Conservation (phyloP, 2,888 invertebrate genomes). For the Nephrotoma flavescens region DNA sequence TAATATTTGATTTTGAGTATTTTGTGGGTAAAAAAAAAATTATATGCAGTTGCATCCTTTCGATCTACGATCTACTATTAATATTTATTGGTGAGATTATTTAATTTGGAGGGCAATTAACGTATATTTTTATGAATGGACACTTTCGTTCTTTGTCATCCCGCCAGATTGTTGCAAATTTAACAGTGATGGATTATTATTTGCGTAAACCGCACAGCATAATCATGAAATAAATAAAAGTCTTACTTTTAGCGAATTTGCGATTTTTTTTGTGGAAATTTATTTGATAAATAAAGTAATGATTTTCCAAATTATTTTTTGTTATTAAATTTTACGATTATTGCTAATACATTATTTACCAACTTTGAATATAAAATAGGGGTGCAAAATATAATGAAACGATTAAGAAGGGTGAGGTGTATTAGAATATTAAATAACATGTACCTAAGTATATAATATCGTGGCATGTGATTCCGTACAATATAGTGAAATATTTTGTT, state of each 20-base stretch:
- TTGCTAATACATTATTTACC: neutral
- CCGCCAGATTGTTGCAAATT: neutral
- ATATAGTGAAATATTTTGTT: neutral
- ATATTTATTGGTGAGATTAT: neutral
- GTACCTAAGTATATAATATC: neutral
- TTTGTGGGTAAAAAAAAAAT: neutral
- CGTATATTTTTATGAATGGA: neutral
- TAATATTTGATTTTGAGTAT: neutral
- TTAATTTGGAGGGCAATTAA: neutral
- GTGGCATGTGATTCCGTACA: neutral
- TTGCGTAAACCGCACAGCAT: neutral
- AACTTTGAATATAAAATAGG: neutral
- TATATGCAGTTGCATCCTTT: neutral
- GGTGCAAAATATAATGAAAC: neutral
- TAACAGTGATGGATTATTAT: neutral
- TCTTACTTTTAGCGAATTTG: neutral
- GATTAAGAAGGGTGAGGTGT: neutral
- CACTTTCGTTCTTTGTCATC: neutral
- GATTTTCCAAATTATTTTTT: neutral
- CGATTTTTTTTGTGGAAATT: neutral
- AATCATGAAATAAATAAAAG: neutral
- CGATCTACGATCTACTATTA: neutral
- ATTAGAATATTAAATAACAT: neutral
- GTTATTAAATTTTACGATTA: neutral
- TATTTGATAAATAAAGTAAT: neutral